Evolutionary conservation across 2,888 invertebrate genomes (phyloP).

Genomic region (Polydesmus complanatus): DNA sequence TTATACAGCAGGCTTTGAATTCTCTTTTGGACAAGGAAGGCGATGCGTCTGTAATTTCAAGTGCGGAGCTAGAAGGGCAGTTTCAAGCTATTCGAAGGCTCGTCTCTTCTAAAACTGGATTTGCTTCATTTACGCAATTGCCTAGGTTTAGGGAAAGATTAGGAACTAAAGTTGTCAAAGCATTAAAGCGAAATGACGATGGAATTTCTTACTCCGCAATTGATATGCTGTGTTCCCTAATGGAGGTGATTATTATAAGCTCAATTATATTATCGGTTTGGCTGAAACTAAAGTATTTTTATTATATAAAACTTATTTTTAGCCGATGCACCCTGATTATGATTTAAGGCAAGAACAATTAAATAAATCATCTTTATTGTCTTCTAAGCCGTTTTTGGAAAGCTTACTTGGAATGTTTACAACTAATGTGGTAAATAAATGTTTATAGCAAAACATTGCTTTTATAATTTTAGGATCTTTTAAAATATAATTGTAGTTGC

Average conservation of each 20-base stretch:
- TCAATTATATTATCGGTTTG: background rate
- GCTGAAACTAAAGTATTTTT: background rate
- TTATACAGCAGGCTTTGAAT: conserved; percentile 80
- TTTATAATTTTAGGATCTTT: background rate
- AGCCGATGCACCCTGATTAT: conserved; percentile 87
- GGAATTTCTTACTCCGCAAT: conserved; percentile 91
- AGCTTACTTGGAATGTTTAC: conserved; percentile 90
- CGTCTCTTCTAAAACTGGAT: conserved; percentile 95
- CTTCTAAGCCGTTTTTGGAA: conserved; percentile 80
- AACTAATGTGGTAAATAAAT: conserved; percentile 68
- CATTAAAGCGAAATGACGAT: conserved; percentile 70
- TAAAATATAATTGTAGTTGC: conserved; percentile 44
- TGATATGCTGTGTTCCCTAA: conserved; percentile 91
- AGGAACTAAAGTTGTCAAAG: conserved; percentile 79
- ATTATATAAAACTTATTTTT: conserved; percentile 17
- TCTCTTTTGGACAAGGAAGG: conserved; percentile 58
- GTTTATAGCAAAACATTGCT: too few relatives aligned
- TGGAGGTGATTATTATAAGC: conserved; percentile 47
- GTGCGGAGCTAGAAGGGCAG: conserved; percentile 70
- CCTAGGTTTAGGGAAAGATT: conserved; percentile 88
- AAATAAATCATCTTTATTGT: conserved; percentile 89
- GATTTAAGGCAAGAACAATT: conserved; percentile 94
- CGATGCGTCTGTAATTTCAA: conserved; percentile 45
- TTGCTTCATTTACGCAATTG: conserved; percentile 82
- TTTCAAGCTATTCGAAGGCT: conserved; percentile 86